Base-by-base conservation (phyloP, 2,113 vertebrate genomes). In the Lonchura striata region DNA sequence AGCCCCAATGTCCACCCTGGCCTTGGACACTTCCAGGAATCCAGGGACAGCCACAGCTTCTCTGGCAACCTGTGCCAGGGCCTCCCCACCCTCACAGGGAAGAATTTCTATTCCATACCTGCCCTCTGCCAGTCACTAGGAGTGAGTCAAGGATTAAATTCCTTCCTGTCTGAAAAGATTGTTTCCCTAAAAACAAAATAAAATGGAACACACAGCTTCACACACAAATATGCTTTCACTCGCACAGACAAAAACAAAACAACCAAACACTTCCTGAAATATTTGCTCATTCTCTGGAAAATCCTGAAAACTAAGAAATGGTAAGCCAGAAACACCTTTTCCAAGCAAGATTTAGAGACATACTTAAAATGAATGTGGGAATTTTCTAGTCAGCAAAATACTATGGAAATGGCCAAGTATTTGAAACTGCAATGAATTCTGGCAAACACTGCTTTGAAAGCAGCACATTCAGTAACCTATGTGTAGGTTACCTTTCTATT, bases 61-160 rank as follows among this genome's bases (percentile, higher is more conserved):
- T 76, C 54, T 66, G 60, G 7, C 52, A 39, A 3, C 44, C 37
- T 68, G 53, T 46, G 30, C 33, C 52, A 46, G 33, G 7, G 18
- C 7, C 21, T 74, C 1, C 0, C 5, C 39, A 25, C 20, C 8
- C n/a, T 75, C 39, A 47, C 16, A 47, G 20, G 14, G 5, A 47
- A 27, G 1, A 11, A 35, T 49, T 61, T 23, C 25, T 41, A 6
- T 31, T 47, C 46, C 22, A 6, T 7, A 22, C 30, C 21, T 69
- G 31, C 41, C 21, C 24, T 47, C 53, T 60, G 20, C 35, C n/a
- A 90, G 39, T 69, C 47, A 19, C 39, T 33, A 0, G 1, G 6
- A 74, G 22, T 37, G 42, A 70, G 13, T 52, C n/a, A 22, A 74
- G 39, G 22, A 70, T 50, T 3, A 19, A 39, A 44, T 49, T 44